A percentile compares a stretch with the other conserved stretches of the same genome.
Conservation (phyloP, 2,797 vertebrate genomes). For the Nasua narica region DNA sequence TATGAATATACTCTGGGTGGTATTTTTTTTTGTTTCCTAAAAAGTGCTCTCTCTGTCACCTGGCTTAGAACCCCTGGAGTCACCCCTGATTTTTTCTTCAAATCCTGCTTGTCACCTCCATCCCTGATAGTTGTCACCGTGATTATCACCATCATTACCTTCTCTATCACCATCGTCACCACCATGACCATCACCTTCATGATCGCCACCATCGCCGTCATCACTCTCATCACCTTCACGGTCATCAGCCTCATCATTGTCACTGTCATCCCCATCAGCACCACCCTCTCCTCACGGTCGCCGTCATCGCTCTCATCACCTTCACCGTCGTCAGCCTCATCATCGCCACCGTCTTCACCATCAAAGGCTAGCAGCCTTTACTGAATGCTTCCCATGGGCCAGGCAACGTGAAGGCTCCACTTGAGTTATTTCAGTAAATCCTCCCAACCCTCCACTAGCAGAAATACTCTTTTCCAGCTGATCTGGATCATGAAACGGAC, state of each 20-base stretch:
- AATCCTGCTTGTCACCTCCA: neutral
- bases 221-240: neutral
- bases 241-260: too few relatives aligned
- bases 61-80: neutral
- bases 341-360: neutral
- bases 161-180: rapidly evolving
- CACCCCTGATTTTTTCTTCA: neutral
- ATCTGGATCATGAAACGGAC: neutral
- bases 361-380: neutral
- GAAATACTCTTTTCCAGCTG: neutral
- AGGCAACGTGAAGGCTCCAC: neutral
- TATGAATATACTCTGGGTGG: neutral
- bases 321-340: neutral
- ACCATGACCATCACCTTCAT: too few relatives aligned
- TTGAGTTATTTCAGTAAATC: neutral
- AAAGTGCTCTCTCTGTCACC: neutral
- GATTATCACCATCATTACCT: neutral
- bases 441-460: neutral
- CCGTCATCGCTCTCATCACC: neutral
- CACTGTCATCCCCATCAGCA: too few relatives aligned
- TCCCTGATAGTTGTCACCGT: neutral
- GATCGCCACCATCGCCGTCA: neutral
- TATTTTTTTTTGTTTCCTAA: neutral
- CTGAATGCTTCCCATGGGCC: neutral
- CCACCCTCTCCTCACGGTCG: too few relatives aligned